Conservation (phyloP, 2,113 vertebrate genomes). For the Delphinus delphis region DNA sequence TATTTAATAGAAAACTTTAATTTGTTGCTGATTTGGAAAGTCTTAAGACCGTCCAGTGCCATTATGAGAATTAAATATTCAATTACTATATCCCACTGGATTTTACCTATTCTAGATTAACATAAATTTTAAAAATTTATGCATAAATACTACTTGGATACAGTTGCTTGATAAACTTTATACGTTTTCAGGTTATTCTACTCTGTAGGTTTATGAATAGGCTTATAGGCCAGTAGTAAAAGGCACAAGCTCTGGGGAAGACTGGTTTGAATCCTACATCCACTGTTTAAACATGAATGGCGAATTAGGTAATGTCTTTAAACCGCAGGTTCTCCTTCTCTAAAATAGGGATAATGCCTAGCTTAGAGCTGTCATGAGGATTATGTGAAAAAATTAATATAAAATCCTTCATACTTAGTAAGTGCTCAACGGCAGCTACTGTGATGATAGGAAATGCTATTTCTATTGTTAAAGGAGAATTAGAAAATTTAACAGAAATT, state of each 20-base stretch:
- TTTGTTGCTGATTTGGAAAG: background rate
- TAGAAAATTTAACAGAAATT: background rate
- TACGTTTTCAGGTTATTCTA: background rate
- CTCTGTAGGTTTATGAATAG: background rate
- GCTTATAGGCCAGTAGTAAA: background rate
- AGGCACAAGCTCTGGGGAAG: background rate
- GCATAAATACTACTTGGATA: background rate
- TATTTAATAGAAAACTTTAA: background rate
- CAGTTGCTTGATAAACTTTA: background rate
- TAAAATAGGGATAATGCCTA: background rate
- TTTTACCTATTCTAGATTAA: background rate
- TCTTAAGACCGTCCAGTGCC: background rate
- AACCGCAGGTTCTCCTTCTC: background rate
- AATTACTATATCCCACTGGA: background rate
- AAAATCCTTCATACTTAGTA: background rate
- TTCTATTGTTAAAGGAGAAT: background rate
- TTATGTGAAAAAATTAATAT: background rate
- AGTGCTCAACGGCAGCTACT: background rate
- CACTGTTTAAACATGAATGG: background rate
- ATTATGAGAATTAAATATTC: background rate
- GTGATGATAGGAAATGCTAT: background rate
- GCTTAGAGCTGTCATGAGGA: background rate
- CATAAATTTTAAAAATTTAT: background rate
- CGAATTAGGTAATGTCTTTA: background rate
- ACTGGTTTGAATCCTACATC: background rate